Conservation (phyloP, 2,797 vertebrate genomes). For the Petrocephalus schoutedeni region DNA sequence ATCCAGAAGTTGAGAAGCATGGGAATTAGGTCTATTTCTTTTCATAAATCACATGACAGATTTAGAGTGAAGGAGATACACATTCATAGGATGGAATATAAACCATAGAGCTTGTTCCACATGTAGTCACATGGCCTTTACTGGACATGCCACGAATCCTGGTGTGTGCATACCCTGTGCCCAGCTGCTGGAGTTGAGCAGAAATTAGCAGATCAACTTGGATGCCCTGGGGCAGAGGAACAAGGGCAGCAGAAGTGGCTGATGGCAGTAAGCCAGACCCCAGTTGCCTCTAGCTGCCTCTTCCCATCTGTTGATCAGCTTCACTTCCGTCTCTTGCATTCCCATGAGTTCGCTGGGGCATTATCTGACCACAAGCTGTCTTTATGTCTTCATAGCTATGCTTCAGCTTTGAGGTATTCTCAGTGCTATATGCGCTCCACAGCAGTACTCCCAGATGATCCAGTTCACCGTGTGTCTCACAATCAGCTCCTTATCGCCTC, state of each 20-base stretch:
- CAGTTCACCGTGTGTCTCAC: neutral
- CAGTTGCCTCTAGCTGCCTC: conserved; percentile 14
- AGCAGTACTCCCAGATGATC: neutral
- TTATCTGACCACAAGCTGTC: neutral
- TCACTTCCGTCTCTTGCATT: conserved; percentile 6
- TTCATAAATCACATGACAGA: conserved; percentile 25
- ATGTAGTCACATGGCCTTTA: neutral
- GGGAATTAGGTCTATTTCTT: neutral
- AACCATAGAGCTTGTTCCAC: neutral
- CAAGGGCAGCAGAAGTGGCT: conserved; percentile 6
- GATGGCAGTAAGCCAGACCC: neutral
- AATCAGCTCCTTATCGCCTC: neutral
- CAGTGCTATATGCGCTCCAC: neutral
- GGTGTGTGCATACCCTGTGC: neutral
- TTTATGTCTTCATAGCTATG: conserved; percentile 7
- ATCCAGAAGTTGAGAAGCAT: neutral
- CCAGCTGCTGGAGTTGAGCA: neutral
- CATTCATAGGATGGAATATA: neutral
- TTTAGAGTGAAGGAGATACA: conserved; percentile 1
- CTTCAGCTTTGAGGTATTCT: neutral
- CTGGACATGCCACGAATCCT: neutral
- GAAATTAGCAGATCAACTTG: conserved; percentile 17
- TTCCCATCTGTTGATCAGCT: conserved; percentile 15
- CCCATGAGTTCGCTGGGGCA: neutral
- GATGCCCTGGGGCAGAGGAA: neutral